These are phyloP conservation scores for Hoplostethus atlanticus DNA, from an alignment of 2,797 vertebrate species.

Conservation along the genomic window DNA sequence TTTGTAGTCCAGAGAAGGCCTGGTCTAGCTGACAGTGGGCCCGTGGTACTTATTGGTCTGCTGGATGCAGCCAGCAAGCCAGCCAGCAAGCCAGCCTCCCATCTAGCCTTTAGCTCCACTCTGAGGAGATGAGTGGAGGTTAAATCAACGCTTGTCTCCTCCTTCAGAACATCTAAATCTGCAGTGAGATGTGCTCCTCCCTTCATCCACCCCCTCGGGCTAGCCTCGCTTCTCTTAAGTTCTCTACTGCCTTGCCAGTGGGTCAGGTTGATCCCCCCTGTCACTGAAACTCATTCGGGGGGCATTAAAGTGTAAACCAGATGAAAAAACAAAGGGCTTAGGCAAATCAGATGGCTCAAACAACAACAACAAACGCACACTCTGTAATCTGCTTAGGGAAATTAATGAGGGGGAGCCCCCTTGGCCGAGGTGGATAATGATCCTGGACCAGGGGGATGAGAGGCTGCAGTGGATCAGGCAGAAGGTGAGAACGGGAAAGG, in stretches of 20 bases:
- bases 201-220: constrained; percentile 74
- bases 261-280: constrained; percentile 92
- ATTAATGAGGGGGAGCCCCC: constrained; percentile 92
- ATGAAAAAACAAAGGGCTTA: constrained; percentile 99
- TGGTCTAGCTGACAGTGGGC: constrained; percentile 31
- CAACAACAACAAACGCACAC: constrained; percentile 97
- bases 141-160: constrained; percentile 74
- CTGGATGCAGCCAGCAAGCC: constrained; percentile 16
- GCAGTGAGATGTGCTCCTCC: constrained; percentile 69
- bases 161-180: constrained; percentile 75
- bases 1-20: constrained; percentile 54
- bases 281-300: constrained; percentile 95
- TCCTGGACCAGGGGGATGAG: constrained; percentile 88
- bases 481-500: constrained; percentile 93
- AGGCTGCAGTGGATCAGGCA: constrained; percentile 92
- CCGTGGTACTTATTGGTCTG: constrained; percentile 49
- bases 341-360: constrained; percentile 98
- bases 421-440: constrained; percentile 86
- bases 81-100: constrained; percentile 63
- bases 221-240: constrained; percentile 76
- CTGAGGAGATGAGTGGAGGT: constrained; percentile 75
- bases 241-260: constrained; percentile 83
- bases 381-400: constrained; percentile 99
- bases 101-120: constrained; percentile 72
- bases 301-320: constrained; percentile 99